A percentile compares a stretch with the other conserved stretches of the same genome.
phyloP scores from a whole-genome alignment of 2,113 vertebrate genomes.

The Thunnus thynnus region DNA sequence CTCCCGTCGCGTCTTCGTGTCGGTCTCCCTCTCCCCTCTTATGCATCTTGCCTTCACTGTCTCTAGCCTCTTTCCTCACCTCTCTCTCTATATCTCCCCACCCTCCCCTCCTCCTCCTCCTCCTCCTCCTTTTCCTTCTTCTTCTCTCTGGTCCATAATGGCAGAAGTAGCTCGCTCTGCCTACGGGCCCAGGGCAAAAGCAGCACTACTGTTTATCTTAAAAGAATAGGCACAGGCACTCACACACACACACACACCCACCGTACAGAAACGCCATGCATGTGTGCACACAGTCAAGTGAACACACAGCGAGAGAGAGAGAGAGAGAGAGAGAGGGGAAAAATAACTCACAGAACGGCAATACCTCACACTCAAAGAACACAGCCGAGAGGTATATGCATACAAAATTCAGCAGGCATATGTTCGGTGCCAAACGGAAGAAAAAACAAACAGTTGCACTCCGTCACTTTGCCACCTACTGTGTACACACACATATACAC shows the following conservation, averaged over 20 bases:
- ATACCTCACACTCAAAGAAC: conserved; percentile 50
- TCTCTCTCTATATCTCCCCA: not conserved
- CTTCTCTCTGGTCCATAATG: conserved; percentile 21
- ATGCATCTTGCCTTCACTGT: conserved; percentile 25
- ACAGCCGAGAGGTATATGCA: conserved; percentile 63
- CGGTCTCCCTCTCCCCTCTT: conserved; percentile 32
- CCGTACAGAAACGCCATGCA: not conserved
- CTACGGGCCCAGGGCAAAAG: conserved; percentile 61
- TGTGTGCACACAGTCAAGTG: not conserved
- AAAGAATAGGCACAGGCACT: conserved; percentile 30
- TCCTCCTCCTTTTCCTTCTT: not conserved
- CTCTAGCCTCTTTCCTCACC: conserved; percentile 28
- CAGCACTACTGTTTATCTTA: conserved; percentile 62
- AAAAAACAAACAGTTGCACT: conserved; percentile 54
- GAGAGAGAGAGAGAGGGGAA: too few species aligned
- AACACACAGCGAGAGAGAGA: conserved; percentile 2
- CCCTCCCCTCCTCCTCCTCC: not conserved
- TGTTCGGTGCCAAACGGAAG: conserved; percentile 47
- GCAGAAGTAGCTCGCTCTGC: conserved; percentile 58
- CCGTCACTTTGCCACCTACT: conserved; percentile 70
- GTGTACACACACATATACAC: conserved; percentile 4
- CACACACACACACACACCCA: conserved; percentile 8
- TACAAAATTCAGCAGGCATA: conserved; percentile 65
- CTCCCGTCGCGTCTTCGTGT: conserved; percentile 42
- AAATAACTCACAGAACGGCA: conserved; percentile 29